Conservation (phyloP, 2,888 invertebrate species). For the Tineola bisselliella region DNA sequence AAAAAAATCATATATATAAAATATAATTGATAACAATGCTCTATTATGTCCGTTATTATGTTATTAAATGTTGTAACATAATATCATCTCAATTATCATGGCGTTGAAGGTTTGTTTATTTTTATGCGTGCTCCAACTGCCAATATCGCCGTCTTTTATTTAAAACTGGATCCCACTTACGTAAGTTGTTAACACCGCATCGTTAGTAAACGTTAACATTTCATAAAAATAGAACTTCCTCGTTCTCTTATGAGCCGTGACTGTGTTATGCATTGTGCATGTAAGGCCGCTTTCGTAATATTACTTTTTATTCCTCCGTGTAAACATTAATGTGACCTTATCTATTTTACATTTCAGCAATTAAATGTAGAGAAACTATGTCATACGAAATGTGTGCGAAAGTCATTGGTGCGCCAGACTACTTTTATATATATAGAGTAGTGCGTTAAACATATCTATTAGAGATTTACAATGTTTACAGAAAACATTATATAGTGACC, state of each 20-base stretch:
- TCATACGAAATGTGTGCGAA: too few species aligned
- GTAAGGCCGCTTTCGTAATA: slow-evolving; percentile 35
- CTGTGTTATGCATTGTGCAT: slow-evolving; percentile 34
- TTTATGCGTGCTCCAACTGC: neutral
- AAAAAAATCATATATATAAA: too few species aligned
- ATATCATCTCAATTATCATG: slow-evolving; percentile 1
- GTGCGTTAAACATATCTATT: too few species aligned
- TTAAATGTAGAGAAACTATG: too few species aligned
- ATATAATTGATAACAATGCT: too few species aligned
- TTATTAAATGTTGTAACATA: slow-evolving; percentile 1
- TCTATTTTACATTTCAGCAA: too few species aligned
- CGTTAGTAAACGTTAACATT: slow-evolving; percentile 13
- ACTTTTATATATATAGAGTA: too few species aligned
- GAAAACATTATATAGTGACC: too few species aligned
- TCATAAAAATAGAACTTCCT: slow-evolving; percentile 19
- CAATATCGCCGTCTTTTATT: neutral
- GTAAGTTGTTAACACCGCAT: slow-evolving; percentile 11
- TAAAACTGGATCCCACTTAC: slow-evolving; percentile 12
- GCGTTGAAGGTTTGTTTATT: slow-evolving; percentile 6
- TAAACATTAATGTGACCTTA: neutral
- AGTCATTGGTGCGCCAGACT: too few species aligned
- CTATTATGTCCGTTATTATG: neutral
- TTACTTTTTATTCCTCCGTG: neutral
- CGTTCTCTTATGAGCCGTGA: slow-evolving; percentile 25
- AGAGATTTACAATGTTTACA: too few species aligned